Evolutionary conservation across 2,797 vertebrate genomes (phyloP).

Genomic region (Chrosomus eos): DNA sequence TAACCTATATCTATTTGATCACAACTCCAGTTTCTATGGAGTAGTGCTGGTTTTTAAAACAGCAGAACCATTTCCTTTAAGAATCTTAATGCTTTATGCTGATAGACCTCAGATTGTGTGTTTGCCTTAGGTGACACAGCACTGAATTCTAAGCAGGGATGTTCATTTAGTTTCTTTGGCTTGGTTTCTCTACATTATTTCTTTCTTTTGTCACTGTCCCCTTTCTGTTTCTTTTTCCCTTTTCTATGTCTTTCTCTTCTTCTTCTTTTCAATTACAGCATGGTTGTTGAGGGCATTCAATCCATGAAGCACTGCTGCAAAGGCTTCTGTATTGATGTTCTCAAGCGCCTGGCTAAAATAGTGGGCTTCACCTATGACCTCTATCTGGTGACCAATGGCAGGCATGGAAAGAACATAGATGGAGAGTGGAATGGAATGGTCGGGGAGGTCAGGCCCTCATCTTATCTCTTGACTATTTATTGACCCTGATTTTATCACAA

Average conservation of each 20-base stretch:
- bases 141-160: slow-evolving; percentile 24
- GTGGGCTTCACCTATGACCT: slow-evolving; percentile 96
- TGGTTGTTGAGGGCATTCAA: slow-evolving; percentile 71
- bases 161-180: slow-evolving; percentile 16
- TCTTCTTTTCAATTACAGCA: slow-evolving; percentile 61
- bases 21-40: neutral
- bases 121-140: slow-evolving; percentile 20
- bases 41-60: neutral
- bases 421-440: slow-evolving; percentile 98
- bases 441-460: slow-evolving; percentile 83
- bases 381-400: slow-evolving; percentile 93
- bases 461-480: slow-evolving; percentile 42
- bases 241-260: slow-evolving; percentile 17
- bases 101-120: neutral
- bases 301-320: slow-evolving; percentile 94
- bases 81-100: neutral
- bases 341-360: slow-evolving; percentile 90
- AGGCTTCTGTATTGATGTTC: slow-evolving; percentile 95
- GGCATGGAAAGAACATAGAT: slow-evolving; percentile 93
- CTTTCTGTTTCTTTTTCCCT: slow-evolving; percentile 20
- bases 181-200: slow-evolving; percentile 6
- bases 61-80: neutral
- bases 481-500: slow-evolving; percentile 13
- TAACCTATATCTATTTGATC: neutral
- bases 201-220: slow-evolving; percentile 15